These are phyloP conservation scores for Calypte anna DNA, from an alignment of 2,113 vertebrate species.

Conservation along the genomic window DNA sequence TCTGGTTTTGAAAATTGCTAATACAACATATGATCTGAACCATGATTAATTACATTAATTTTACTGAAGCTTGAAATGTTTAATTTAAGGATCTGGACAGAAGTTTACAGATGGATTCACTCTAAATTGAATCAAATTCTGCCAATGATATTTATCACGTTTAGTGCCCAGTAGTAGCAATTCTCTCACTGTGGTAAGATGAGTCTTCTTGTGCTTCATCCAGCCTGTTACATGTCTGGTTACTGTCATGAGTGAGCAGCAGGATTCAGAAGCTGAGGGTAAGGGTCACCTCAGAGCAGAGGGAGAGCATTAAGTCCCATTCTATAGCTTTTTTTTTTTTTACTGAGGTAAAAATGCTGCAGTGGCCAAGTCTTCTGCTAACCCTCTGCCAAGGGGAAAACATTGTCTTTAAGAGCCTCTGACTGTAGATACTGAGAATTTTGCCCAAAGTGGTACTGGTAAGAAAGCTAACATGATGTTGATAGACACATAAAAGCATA, in stretches of 20 bases:
- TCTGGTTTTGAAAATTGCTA: not conserved
- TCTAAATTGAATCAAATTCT: not conserved
- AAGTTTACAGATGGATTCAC: not conserved
- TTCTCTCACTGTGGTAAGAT: not conserved
- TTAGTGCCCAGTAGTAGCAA: not conserved
- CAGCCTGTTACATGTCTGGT: not conserved
- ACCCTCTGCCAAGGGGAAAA: not conserved
- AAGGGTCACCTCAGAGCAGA: not conserved
- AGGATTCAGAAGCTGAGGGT: not conserved
- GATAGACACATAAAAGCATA: not conserved
- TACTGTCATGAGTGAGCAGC: not conserved
- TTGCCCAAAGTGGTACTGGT: rapidly evolving
- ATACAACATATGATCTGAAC: not conserved
- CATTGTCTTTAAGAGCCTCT: not conserved
- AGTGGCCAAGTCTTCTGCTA: not conserved
- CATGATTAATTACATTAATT: not conserved
- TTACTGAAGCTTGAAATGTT: not conserved
- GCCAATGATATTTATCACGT: not conserved
- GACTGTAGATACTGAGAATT: not conserved
- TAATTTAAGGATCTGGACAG: not conserved
- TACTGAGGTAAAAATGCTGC: not conserved
- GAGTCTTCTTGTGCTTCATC: not conserved
- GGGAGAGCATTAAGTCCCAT: not conserved
- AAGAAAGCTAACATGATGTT: not conserved
- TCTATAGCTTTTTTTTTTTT: not conserved